Evolutionary conservation across 2,797 vertebrate species (phyloP), one percentile per base, ranked within the genome.

Genomic region (Mus caroli): DNA sequence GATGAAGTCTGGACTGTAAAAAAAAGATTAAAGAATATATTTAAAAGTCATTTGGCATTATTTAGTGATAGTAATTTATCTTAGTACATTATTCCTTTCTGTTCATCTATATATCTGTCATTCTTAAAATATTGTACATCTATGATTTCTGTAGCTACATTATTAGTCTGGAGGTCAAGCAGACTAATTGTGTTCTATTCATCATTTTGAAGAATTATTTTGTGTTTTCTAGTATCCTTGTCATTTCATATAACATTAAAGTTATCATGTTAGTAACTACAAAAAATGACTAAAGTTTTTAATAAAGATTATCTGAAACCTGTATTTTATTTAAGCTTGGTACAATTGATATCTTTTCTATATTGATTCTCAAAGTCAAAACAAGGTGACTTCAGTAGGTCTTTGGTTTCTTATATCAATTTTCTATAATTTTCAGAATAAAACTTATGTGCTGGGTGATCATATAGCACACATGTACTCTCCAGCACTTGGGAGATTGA

Each of bases 181-280:
- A 80, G 5, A 28, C 90, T 96, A 20, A 4, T 83, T 60, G 88
- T 31, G 60, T 2, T 71, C 46, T 62, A n/a, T 54, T 93, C 17
- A 87, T 89, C 15, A 88, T 94, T 94, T 79, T 60, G 19, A 26
- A 90, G 34, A 83, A 50, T 54, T 46, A 20, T 43, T 93, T 96
- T 77, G 28, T 20, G 8, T 43, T 40, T 71, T 69, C 3, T 12
- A 54, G 11, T 31, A 93, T 60, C 31, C 85, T 95, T 77, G 20
- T 1, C 24, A 3, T 87, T 95, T 79, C 11, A 9, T 31, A 19
- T 69, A 92, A 79, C 28, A 79, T 78, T 46, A 90, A 40, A 97
- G 54, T 64, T 56, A 85, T 67, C 20, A 14, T 85, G 52, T 40
- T 40, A 46, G n/a, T 60, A 67, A 60, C 10, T 22, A 67, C 1